Evolutionary conservation across 1,140 invertebrate genomes (phyloP), one percentile per base, ranked within the genome.

Genomic region (Eriosoma lanigerum): DNA sequence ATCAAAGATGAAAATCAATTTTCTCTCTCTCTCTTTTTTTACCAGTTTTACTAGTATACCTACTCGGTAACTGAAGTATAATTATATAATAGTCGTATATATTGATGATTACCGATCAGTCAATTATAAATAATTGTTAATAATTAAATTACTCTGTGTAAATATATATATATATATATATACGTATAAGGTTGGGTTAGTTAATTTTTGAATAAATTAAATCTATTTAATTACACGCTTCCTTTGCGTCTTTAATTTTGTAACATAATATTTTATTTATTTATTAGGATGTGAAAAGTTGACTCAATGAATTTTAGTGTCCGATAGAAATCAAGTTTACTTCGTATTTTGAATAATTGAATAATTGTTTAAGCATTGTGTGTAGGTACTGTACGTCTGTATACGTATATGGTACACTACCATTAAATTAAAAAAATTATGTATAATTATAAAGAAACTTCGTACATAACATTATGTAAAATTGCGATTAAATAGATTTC

Each of bases 71-170:
- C n/a, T n/a, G n/a, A n/a, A n/a, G n/a, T n/a, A n/a, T n/a, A n/a
- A n/a, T n/a, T n/a, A n/a, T n/a, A n/a, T n/a, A n/a, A n/a, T 38
- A 38, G 32, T 38, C 3, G 32, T 38, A 38, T 38, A n/a, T 1
- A 46, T 46, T 68, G 38, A 68, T 68, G n/a, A 0, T 17, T 46
- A 15, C 17, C 24, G 8, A 26, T 68, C n/a, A 13, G 13, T n/a
- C n/a, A 48, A 68, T 68, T 24, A 68, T 15, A 48, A 68, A 68
- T 68, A 48, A 68, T 68, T 26, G 38, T 48, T 17, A 68, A 48
- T 26, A 46, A 48, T 68, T 17, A 3, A 24, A 48, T 5, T 19
- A 17, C 3, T 24, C 21, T 48, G 10, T 10, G 10, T 48, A 38
- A n/a, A 38, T 38, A 38, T 38, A 4, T 38, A 44, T 21, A 1